Conservation (phyloP, 2,113 vertebrate genomes). For the Acinonyx jubatus region DNA sequence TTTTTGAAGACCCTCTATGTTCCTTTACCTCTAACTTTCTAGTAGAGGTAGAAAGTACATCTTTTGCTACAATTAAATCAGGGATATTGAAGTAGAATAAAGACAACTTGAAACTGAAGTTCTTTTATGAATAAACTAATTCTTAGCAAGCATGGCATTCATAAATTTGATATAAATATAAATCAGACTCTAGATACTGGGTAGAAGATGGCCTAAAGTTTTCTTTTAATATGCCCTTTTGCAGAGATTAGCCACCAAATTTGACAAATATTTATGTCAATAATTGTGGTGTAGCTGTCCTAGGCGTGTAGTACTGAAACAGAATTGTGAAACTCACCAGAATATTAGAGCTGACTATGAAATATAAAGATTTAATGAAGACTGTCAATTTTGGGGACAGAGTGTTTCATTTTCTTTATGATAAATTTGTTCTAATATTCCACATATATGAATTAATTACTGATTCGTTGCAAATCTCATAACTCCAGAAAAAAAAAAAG, state of each 20-base stretch:
- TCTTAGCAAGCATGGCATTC: neutral
- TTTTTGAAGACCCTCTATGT: neutral
- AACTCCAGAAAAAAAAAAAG: neutral
- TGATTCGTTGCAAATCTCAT: conserved; percentile 11
- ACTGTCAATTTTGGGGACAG: neutral
- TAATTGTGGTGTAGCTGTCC: conserved; percentile 22
- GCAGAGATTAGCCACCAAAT: neutral
- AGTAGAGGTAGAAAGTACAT: neutral
- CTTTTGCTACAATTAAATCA: neutral
- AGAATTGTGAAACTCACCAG: conserved; percentile 8
- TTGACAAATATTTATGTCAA: neutral
- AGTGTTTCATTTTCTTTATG: neutral
- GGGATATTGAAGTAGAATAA: neutral
- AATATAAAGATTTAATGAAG: neutral
- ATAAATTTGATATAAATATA: neutral
- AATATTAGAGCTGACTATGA: neutral
- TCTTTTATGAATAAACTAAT: neutral
- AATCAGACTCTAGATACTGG: neutral
- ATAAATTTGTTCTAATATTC: neutral
- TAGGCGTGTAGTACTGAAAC: neutral
- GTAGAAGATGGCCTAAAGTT: neutral
- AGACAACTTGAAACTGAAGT: conserved; percentile 3
- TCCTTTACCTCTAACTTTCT: neutral
- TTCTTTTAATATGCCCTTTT: neutral
- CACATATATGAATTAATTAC: neutral